These are phyloP conservation scores for Crepidodera aurea DNA, from an alignment of 2,888 invertebrate species.

Conservation along the genomic window DNA sequence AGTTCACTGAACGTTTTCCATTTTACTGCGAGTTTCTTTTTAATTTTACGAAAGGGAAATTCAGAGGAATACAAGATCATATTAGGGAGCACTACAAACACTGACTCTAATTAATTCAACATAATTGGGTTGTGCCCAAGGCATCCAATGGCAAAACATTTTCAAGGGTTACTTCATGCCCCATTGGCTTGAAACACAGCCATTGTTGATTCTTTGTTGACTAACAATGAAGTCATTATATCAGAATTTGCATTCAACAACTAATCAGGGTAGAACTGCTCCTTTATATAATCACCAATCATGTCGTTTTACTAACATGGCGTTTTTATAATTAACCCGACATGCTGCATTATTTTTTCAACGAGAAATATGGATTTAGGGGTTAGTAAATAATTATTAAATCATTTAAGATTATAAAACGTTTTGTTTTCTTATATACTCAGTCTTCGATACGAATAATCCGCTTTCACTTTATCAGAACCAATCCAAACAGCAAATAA, in stretches of 20 bases:
- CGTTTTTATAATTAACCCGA: background rate
- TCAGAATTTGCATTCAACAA: slow-evolving; percentile 55
- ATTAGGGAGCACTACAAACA: slow-evolving; percentile 48
- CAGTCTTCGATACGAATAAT: too few species aligned
- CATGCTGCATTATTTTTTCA: too few species aligned
- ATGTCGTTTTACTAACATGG: slow-evolving; percentile 19
- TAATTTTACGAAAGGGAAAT: background rate
- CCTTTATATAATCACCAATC: slow-evolving; percentile 36
- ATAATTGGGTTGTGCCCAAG: slow-evolving; percentile 55
- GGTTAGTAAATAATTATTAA: too few species aligned
- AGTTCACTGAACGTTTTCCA: background rate
- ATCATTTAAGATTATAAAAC: too few species aligned
- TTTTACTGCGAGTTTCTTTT: background rate
- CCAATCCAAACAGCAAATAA: background rate
- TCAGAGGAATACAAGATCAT: slow-evolving; percentile 43
- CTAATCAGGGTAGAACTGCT: slow-evolving; percentile 54
- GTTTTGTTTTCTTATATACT: too few species aligned
- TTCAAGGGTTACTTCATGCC: slow-evolving; percentile 57
- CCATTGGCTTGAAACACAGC: slow-evolving; percentile 57
- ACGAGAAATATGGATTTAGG: too few species aligned
- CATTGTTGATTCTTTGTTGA: slow-evolving; percentile 57
- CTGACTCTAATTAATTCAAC: slow-evolving; percentile 55
- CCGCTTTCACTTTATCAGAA: too few species aligned
- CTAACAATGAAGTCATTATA: slow-evolving; percentile 54
- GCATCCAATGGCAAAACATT: slow-evolving; percentile 55